Percentiles rank a stretch among this genome's conserved stretches.
Conservation (phyloP, 2,797 vertebrate species). For the Tangara arthus region DNA sequence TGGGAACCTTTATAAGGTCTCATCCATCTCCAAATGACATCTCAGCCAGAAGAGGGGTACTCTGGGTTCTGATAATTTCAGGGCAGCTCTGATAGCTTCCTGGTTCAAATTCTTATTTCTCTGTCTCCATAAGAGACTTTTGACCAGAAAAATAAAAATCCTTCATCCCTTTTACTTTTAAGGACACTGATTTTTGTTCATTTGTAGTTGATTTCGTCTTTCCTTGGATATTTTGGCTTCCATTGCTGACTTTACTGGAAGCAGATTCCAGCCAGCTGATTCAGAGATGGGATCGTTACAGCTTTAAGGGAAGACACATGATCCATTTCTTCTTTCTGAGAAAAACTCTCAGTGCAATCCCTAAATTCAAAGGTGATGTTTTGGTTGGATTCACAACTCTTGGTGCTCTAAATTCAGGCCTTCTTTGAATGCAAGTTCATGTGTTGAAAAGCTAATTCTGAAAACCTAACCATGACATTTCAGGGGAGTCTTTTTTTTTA, state of each 20-base stretch:
- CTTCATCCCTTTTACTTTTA: background rate
- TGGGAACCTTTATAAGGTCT: background rate
- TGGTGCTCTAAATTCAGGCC: background rate
- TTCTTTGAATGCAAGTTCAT: background rate
- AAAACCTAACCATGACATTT: background rate
- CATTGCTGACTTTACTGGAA: background rate
- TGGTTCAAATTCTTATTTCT: background rate
- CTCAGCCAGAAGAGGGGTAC: background rate
- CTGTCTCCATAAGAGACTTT: fast-evolving
- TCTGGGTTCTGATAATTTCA: background rate
- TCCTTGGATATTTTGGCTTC: background rate
- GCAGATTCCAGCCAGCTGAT: background rate
- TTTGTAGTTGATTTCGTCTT: background rate
- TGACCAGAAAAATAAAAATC: background rate
- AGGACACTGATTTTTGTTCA: background rate
- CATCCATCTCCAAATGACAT: background rate
- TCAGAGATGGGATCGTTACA: background rate
- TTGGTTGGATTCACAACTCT: background rate
- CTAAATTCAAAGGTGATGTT: background rate
- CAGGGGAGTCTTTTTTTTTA: background rate
- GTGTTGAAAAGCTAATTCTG: background rate
- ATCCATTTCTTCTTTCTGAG: background rate
- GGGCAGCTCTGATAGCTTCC: background rate
- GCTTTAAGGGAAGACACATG: background rate
- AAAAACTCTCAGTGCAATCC: background rate